Evolutionary conservation across 2,888 invertebrate genomes (phyloP), one percentile per base, ranked within the genome.

Genomic region (Myopa tessellatipennis): DNA sequence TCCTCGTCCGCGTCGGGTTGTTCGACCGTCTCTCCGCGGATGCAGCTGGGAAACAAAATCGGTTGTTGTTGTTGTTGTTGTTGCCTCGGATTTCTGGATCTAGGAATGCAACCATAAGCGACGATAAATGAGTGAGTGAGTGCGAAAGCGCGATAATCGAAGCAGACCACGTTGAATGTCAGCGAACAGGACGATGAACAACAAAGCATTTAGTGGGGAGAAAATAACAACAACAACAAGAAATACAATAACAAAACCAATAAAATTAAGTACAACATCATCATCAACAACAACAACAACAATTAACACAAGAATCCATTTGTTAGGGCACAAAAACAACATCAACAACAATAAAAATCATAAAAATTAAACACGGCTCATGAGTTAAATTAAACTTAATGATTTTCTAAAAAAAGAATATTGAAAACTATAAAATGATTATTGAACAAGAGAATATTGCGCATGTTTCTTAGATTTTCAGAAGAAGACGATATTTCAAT

Each of bases 131-230:
- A 14, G 40, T 40, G 68, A 60, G 16, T 45, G n/a, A 68, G 68
- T 40, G n/a, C 45, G 10, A 68, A 18, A 38, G 14, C 18, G 38
- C 26, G 12, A 45, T 69, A 40, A 69, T 18, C 45, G 69, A 26
- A 50, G 69, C 45, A 45, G 45, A 69, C 69, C 26, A 50, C 18
- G 50, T 69, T 69, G 69, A 50, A 69, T 45, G 50, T 18, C 69
- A 16, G 10, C 45, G 14, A 40, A 12, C 68, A 45, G 18, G 18
- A 68, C 7, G 18, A 10, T 18, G 26, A n/a, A 61, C 61, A 26
- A 18, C 18, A 61, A 18, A 61, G 10, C 58, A 58, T 1, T 45
- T 3, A 18, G 45, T 38, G n/a, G 12, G 10, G n/a, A 8, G 1
- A 8, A 16, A 68, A 68, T 8, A 16, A 26, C 50, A 69, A 40